A percentile compares a stretch with the other conserved stretches of the same genome.
These are phyloP conservation scores for Rattus rattus DNA, from an alignment of 2,113 vertebrate species.

Conservation along the genomic window DNA sequence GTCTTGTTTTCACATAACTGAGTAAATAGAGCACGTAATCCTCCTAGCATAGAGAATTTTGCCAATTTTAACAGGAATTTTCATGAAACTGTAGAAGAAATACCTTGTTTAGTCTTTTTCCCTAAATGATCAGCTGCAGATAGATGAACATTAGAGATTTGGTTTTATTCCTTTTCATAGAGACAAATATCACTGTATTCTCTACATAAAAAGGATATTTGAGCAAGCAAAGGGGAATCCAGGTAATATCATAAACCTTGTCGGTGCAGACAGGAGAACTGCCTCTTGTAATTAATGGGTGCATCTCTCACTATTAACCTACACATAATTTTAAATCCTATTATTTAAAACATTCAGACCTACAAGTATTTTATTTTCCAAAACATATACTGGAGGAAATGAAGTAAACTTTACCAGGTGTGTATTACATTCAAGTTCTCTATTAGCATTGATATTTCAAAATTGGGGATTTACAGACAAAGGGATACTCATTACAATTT, in stretches of 20 bases:
- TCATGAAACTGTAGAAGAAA: constrained; percentile 73
- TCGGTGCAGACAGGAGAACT: background rate
- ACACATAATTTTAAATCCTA: background rate
- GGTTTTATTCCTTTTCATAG: background rate
- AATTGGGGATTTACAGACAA: background rate
- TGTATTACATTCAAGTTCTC: background rate
- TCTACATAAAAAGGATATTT: background rate
- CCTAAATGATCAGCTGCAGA: constrained; percentile 20
- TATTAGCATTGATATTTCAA: background rate
- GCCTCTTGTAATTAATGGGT: background rate
- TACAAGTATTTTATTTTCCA: background rate
- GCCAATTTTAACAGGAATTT: constrained; percentile 23
- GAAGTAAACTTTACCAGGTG: background rate
- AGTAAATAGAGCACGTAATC: constrained; percentile 80
- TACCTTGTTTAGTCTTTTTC: constrained; percentile 80
- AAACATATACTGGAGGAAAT: background rate
- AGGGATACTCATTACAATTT: background rate
- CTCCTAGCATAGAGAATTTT: constrained; percentile 75
- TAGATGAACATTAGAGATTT: background rate
- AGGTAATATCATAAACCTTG: background rate
- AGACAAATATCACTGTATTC: background rate
- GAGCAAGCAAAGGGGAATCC: background rate
- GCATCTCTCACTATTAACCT: background rate
- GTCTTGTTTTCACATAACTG: constrained; percentile 84
- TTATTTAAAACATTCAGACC: constrained; percentile 15